Base-by-base conservation (phyloP, 2,888 invertebrate species). In the Neria commutata region DNA sequence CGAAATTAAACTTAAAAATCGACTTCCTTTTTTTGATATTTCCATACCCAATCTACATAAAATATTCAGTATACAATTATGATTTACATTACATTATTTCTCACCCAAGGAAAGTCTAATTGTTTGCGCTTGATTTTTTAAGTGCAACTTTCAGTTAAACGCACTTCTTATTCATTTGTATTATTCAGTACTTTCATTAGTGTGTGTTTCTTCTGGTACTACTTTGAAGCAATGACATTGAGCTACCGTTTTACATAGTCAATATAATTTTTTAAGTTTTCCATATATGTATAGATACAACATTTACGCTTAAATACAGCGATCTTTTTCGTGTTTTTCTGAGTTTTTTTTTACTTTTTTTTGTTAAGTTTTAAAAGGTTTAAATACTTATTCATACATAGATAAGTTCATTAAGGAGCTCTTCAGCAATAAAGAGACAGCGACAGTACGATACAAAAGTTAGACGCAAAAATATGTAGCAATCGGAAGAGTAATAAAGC, bases 81-180 rank as follows among this genome's bases (percentile, higher is more conserved):
- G n/a, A n/a, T n/a, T n/a, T n/a, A n/a, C n/a, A n/a, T n/a, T n/a
- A n/a, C n/a, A n/a, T n/a, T n/a, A n/a, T n/a, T n/a, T n/a, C n/a
- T n/a, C n/a, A n/a, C n/a, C n/a, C n/a, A 29, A 29, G 6, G 24
- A 47, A 21, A 21, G 5, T 33, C 34, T 34, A 10, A 11, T 40
- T 52, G 23, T 21, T 34, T 17, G 37, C 25, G 8, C 14, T 25
- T 47, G 25, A 19, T 23, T 29, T 42, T 50, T 56, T 51, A 40
- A 51, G 56, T 56, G 51, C 51, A 33, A 56, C 56, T 56, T 56
- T 50, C 50, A 56, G 51, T 56, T 46, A 46, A 51, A 56, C 46
- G 25, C 51, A 51, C 37, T 47, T 52, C 49, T 42, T 10, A 37
- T n/a, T 47, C 24, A 10, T 10, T 51, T 23, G 40, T 50, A 29